These are phyloP conservation scores for Drosophila affinis DNA, from an alignment of 2,888 invertebrate species.

Conservation along the genomic window DNA sequence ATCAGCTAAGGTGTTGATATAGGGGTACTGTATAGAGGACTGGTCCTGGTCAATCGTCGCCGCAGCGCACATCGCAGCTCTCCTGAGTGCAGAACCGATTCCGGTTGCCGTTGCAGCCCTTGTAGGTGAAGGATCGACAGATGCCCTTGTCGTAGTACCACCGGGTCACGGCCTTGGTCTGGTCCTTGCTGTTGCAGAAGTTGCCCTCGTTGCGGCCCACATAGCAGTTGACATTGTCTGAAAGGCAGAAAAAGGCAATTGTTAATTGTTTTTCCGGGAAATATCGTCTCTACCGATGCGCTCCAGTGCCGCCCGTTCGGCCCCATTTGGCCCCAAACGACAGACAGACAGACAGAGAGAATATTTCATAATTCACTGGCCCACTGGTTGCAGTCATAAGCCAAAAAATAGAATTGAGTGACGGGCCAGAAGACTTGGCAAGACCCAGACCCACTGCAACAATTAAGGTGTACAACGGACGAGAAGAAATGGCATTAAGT, in stretches of 20 bases:
- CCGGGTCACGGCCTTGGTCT: constrained; percentile 66
- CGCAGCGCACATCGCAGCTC: constrained; percentile 90
- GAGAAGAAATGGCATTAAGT: background rate
- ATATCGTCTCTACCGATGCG: background rate
- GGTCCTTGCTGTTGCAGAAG: constrained; percentile 78
- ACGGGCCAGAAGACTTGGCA: constrained; percentile 26
- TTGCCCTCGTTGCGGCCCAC: constrained; percentile 77
- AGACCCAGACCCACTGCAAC: background rate
- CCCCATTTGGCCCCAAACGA: constrained; percentile 35
- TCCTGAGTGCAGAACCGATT: constrained; percentile 90
- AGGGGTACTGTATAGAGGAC: background rate
- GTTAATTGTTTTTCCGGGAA: constrained; percentile 39
- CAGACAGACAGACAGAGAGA: constrained; percentile 29
- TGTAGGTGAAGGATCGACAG: constrained; percentile 88
- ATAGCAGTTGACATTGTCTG: constrained; percentile 80
- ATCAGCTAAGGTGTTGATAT: constrained; percentile 51
- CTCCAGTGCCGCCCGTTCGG: constrained; percentile 16
- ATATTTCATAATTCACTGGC: constrained; percentile 47
- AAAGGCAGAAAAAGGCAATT: constrained; percentile 29
- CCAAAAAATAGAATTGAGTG: constrained; percentile 32
- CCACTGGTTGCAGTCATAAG: constrained; percentile 41
- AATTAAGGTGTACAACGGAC: background rate
- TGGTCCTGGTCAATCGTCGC: constrained; percentile 74
- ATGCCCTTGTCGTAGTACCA: constrained; percentile 89
- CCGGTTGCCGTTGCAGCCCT: constrained; percentile 90